Conservation (phyloP, 2,888 invertebrate species). For the Dusona sp. region DNA sequence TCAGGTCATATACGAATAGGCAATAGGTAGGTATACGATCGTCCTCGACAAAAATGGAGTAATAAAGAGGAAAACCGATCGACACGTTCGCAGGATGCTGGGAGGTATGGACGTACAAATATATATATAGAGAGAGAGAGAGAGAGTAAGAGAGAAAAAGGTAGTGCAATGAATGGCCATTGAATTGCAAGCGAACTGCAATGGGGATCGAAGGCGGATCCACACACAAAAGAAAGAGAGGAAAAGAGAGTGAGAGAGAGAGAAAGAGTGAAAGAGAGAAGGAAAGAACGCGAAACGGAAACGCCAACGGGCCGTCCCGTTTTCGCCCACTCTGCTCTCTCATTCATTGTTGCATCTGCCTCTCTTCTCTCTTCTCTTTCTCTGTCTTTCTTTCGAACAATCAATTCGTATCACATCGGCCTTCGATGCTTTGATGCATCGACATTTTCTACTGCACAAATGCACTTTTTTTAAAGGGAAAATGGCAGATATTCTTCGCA, state of each 20-base stretch:
- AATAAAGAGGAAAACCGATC: constrained; percentile 58
- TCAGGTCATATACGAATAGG: constrained; percentile 20
- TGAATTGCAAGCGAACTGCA: constrained; percentile 54
- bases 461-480: constrained; percentile 14
- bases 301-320: constrained; percentile 63
- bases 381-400: constrained; percentile 36
- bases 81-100: constrained; percentile 50
- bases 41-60: constrained; percentile 18
- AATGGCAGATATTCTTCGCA: background rate
- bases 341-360: constrained; percentile 51
- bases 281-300: constrained; percentile 66
- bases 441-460: constrained; percentile 13
- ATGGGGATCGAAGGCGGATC: constrained; percentile 57
- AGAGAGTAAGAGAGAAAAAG: background rate
- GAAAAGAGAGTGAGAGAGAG: constrained; percentile 12
- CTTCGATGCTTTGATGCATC: constrained; percentile 22
- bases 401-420: constrained; percentile 24
- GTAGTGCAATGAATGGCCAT: constrained; percentile 55
- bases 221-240: constrained; percentile 10
- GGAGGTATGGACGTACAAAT: constrained; percentile 24
- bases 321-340: constrained; percentile 64
- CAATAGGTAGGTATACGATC: constrained; percentile 48
- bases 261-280: background rate
- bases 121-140: background rate
- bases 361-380: background rate